These are phyloP conservation scores for Tursiops truncatus DNA, from an alignment of 2,113 vertebrate genomes.

Conservation along the genomic window DNA sequence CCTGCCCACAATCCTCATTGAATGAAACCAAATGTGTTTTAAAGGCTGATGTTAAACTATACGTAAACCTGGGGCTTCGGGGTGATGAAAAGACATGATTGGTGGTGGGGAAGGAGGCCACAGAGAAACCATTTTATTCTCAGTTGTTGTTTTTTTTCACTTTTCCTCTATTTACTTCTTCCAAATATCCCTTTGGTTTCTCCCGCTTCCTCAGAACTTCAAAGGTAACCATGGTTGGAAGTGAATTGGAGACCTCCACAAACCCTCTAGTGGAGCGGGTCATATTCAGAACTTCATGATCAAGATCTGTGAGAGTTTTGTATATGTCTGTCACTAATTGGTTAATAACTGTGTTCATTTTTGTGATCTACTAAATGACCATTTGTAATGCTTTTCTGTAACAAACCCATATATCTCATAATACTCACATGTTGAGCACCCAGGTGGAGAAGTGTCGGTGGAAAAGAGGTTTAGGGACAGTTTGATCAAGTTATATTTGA, in stretches of 20 bases:
- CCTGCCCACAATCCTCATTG: not conserved
- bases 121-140: not conserved
- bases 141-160: not conserved
- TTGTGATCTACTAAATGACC: not conserved
- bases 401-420: not conserved
- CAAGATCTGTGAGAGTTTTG: not conserved
- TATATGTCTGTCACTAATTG: not conserved
- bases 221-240: not conserved
- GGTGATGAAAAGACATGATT: not conserved
- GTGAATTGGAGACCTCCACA: not conserved
- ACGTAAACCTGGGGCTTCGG: not conserved
- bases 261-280: not conserved
- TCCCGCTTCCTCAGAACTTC: not conserved
- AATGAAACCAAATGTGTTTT: not conserved
- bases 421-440: not conserved
- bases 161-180: not conserved
- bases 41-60: not conserved
- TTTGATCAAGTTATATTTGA: not conserved
- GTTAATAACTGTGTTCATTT: not conserved
- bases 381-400: not conserved
- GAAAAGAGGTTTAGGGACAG: not conserved
- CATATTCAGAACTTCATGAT: not conserved
- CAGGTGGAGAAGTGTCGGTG: not conserved
- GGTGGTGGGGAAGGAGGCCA: not conserved
- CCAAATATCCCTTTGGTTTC: not conserved